Evolutionary conservation across 2,797 vertebrate species (phyloP).

Genomic region (Microhierax caerulescens): DNA sequence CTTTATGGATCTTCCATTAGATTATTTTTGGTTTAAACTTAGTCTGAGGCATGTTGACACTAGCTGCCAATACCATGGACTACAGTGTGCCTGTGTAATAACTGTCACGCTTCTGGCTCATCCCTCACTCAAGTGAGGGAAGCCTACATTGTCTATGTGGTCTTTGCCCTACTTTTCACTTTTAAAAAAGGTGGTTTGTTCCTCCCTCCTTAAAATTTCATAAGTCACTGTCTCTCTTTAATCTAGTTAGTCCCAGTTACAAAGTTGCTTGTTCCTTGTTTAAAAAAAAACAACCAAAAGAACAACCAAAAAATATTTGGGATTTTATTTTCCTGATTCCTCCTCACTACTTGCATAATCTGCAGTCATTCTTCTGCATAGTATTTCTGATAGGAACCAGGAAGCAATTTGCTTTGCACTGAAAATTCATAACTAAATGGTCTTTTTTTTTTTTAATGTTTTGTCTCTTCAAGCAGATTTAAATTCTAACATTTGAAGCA

Average conservation of each 20-base stretch:
- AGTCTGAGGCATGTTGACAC: background rate
- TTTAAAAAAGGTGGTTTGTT: background rate
- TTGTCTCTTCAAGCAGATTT: conserved; percentile 9
- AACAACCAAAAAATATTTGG: background rate
- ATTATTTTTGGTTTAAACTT: background rate
- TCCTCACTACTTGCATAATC: background rate
- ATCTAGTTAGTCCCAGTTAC: background rate
- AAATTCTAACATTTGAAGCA: background rate
- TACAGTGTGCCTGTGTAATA: accelerated
- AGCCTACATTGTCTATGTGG: background rate
- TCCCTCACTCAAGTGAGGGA: background rate
- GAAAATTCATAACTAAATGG: background rate
- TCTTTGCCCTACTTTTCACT: background rate
- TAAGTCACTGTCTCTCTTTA: background rate
- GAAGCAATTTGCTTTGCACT: background rate
- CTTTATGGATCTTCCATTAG: background rate
- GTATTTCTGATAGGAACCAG: background rate
- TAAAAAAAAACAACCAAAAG: background rate
- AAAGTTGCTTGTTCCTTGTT: background rate
- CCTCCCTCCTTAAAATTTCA: background rate
- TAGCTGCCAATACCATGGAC: background rate
- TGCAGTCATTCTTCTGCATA: background rate
- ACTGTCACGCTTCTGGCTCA: background rate
- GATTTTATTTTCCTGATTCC: background rate
- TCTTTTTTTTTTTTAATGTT: background rate